A percentile compares a stretch with the other conserved stretches of the same genome.
Evolutionary conservation across 2,888 invertebrate species (phyloP).

Genomic region (Chaetogeoica ovagalla): DNA sequence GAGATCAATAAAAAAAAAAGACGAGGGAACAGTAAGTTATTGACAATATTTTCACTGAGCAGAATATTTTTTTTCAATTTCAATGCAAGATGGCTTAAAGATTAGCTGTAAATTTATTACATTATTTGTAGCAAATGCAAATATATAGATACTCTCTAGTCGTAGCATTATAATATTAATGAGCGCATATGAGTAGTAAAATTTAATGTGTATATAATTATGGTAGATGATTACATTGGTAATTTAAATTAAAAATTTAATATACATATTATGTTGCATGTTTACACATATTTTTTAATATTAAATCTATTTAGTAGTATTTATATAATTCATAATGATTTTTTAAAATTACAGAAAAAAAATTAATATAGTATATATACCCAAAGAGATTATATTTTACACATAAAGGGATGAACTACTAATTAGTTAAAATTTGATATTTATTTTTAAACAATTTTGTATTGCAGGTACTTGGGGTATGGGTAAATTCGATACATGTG

Average conservation of each 20-base stretch:
- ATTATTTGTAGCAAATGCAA: neutral
- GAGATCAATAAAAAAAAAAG: conserved; percentile 49
- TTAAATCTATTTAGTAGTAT: conserved; percentile 12
- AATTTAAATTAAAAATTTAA: conserved; percentile 15
- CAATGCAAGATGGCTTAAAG: conserved; percentile 14
- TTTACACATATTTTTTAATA: conserved; percentile 17
- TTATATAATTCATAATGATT: conserved; percentile 28
- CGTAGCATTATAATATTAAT: conserved; percentile 23
- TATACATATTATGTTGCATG: neutral
- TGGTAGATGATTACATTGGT: neutral
- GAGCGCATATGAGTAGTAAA: conserved; percentile 9
- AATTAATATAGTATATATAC: conserved; percentile 15
- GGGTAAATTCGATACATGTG: conserved; percentile 48
- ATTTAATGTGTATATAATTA: neutral
- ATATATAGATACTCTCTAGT: conserved; percentile 12
- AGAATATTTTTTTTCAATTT: conserved; percentile 15
- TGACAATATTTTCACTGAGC: conserved; percentile 21
- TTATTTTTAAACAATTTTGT: conserved; percentile 41
- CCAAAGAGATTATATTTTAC: conserved; percentile 29
- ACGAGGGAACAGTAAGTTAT: conserved; percentile 20
- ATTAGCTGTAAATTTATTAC: conserved; percentile 5
- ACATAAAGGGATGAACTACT: conserved; percentile 31
- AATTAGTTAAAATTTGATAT: conserved; percentile 46
- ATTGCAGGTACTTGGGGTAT: conserved; percentile 51
- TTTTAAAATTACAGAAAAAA: conserved; percentile 25